These are phyloP conservation scores for Spermophilus dauricus DNA, from an alignment of 2,113 vertebrate species.

Conservation along the genomic window DNA sequence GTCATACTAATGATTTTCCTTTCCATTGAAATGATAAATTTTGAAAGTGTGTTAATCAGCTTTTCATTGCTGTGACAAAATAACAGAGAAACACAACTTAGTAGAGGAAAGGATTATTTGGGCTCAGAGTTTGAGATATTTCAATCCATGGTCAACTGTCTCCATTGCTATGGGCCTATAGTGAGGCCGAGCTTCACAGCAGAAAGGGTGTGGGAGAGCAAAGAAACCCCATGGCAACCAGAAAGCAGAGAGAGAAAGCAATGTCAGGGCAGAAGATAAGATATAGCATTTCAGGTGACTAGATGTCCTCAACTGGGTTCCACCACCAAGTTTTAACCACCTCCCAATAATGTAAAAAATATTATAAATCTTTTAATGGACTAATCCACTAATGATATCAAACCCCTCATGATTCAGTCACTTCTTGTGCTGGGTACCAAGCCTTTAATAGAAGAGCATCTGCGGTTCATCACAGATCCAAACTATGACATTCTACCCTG, in stretches of 20 bases:
- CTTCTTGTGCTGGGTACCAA: not conserved
- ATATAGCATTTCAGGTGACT: not conserved
- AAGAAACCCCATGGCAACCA: not conserved
- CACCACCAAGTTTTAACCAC: not conserved
- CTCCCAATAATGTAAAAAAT: not conserved
- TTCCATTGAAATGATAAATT: not conserved
- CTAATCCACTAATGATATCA: not conserved
- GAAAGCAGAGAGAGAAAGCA: not conserved
- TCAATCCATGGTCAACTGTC: not conserved
- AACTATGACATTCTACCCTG: not conserved
- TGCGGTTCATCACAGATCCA: not conserved
- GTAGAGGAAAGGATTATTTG: not conserved
- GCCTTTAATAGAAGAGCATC: not conserved
- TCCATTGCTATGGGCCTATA: not conserved
- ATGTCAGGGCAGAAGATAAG: not conserved
- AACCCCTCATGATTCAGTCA: not conserved
- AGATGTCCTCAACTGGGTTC: not conserved
- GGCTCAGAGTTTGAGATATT: not conserved
- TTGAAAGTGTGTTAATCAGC: not conserved
- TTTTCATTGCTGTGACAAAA: not conserved
- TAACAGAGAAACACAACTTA: not conserved
- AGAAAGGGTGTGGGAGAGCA: not conserved
- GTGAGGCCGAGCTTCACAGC: not conserved
- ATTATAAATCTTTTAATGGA: not conserved
- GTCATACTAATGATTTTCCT: not conserved